These are phyloP conservation scores for Hydroisotoma schaefferi DNA, from an alignment of 2,888 invertebrate species.

Conservation along the genomic window DNA sequence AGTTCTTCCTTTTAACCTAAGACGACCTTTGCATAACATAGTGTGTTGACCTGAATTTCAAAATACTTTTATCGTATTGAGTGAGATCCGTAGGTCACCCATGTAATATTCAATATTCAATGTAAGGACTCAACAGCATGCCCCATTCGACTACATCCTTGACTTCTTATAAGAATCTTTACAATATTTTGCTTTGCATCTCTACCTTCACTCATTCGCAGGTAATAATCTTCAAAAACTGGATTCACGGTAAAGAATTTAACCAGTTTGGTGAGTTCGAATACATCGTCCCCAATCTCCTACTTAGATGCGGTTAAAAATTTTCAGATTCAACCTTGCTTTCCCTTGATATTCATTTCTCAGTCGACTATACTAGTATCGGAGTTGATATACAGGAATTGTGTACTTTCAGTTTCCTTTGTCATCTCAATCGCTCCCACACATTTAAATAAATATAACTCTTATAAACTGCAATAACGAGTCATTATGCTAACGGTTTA, in stretches of 20 bases:
- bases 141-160: neutral
- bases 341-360: neutral
- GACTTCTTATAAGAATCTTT: neutral
- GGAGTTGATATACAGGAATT: too few species aligned
- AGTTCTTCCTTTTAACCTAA: neutral
- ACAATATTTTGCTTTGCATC: neutral
- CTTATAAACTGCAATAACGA: too few species aligned
- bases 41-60: slow-evolving; percentile 2
- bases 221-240: slow-evolving; percentile 6
- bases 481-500: too few species aligned
- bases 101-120: neutral
- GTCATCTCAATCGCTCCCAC: too few species aligned
- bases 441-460: too few species aligned
- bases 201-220: neutral
- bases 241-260: slow-evolving; percentile 7
- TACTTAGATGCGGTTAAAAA: neutral
- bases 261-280: slow-evolving; percentile 14
- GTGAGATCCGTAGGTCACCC: too few species aligned
- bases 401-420: too few species aligned
- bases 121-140: neutral
- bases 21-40: neutral
- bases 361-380: too few species aligned
- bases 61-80: too few species aligned
- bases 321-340: slow-evolving; percentile 5
- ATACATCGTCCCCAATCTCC: slow-evolving; percentile 10